Percentiles rank a stretch among this genome's conserved stretches.
Conservation (phyloP, 2,113 vertebrate genomes). For the Spea bombifrons region DNA sequence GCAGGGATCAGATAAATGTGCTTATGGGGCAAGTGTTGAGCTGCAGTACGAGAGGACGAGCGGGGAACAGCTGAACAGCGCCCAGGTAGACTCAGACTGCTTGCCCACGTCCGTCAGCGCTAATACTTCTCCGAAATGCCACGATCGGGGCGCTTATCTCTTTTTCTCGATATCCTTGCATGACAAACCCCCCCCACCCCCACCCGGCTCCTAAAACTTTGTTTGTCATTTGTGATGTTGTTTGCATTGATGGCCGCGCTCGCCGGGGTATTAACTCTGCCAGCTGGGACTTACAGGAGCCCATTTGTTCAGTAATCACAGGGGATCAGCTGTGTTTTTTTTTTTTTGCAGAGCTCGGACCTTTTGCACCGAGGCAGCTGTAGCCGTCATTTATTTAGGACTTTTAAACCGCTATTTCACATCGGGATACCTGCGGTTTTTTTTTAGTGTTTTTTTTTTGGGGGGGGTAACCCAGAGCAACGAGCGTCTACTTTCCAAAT, state of each 20-base stretch:
- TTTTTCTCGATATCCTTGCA: slow-evolving; percentile 23
- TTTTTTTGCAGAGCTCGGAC: not conserved
- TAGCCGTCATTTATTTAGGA: not conserved
- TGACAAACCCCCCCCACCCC: slow-evolving; percentile 8
- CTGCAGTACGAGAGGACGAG: slow-evolving; percentile 23
- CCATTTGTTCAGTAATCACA: slow-evolving; percentile 49
- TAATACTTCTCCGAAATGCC: slow-evolving; percentile 10
- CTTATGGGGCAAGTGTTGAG: slow-evolving; percentile 25
- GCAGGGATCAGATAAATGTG: slow-evolving; percentile 48
- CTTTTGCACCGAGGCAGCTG: not conserved
- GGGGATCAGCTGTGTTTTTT: slow-evolving; percentile 44
- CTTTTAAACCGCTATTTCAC: no score
- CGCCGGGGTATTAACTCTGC: slow-evolving; percentile 8
- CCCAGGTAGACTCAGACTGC: slow-evolving; percentile 47
- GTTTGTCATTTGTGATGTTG: slow-evolving; percentile 21
- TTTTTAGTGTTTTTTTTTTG: no score
- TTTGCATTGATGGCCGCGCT: slow-evolving; percentile 33
- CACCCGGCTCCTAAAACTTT: slow-evolving; percentile 24
- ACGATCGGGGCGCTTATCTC: not conserved
- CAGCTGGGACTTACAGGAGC: slow-evolving; percentile 43
- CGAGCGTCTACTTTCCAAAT: no score
- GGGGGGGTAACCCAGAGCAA: no score
- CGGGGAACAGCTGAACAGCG: slow-evolving; percentile 39
- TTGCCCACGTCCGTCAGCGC: slow-evolving; percentile 11
- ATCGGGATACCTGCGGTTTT: no score